phyloP scores from a whole-genome alignment of 2,888 invertebrate species.

The Drosophila imparisetae region DNA sequence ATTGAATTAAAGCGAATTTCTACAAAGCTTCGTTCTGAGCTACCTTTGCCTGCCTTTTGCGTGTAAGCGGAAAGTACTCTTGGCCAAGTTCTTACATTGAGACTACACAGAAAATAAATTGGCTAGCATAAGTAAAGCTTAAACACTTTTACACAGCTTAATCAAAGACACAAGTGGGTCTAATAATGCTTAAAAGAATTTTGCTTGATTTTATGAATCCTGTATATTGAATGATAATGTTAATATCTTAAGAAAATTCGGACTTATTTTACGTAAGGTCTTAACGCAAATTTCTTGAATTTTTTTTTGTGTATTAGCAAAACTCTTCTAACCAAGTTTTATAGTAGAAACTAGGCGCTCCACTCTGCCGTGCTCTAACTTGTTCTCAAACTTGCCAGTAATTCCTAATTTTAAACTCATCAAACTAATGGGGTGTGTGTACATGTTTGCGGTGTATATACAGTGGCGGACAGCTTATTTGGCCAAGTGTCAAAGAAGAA shows the following conservation, averaged over 20 bases:
- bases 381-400: conserved; percentile 34
- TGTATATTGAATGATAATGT: not conserved
- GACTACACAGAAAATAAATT: not conserved
- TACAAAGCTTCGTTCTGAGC: conserved; percentile 43
- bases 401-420: conserved; percentile 63
- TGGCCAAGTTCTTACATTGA: conserved; percentile 23
- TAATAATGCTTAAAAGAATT: not conserved
- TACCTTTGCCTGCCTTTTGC: conserved; percentile 43
- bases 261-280: not conserved
- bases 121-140: not conserved
- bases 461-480: too few relatives aligned
- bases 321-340: conserved; percentile 3
- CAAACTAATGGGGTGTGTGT: conserved; percentile 50
- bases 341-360: conserved; percentile 7
- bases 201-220: not conserved
- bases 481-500: too few relatives aligned
- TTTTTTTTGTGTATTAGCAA: not conserved
- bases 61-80: conserved; percentile 12
- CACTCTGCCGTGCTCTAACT: conserved; percentile 5
- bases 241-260: not conserved
- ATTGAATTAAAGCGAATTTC: conserved; percentile 72
- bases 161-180: not conserved
- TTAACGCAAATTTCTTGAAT: not conserved
- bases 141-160: not conserved
- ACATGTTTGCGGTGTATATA: not conserved